Evolutionary conservation across 2,797 vertebrate genomes (phyloP).

Genomic region (Crax fasciolata): DNA sequence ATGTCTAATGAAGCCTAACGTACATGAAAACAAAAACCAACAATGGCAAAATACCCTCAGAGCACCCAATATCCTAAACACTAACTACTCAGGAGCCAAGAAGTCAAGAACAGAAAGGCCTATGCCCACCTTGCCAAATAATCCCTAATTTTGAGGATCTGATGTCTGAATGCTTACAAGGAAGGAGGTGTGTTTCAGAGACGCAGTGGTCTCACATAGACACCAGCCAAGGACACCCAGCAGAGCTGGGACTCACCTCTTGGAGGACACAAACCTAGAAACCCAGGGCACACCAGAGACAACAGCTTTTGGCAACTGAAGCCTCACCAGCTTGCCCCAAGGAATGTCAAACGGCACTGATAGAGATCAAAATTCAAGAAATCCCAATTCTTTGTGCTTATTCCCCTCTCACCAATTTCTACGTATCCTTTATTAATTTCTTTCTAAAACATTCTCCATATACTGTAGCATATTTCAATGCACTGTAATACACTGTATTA

Average conservation of each 20-base stretch:
- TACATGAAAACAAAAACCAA: background rate
- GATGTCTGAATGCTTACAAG: background rate
- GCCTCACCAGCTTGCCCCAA: background rate
- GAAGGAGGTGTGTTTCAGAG: background rate
- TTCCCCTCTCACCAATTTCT: background rate
- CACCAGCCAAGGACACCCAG: background rate
- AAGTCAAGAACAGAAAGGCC: background rate
- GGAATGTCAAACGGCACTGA: accelerated
- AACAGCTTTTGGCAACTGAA: background rate
- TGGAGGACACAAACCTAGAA: background rate
- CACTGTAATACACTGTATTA: background rate
- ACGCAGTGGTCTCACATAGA: accelerated
- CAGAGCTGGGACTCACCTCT: background rate
- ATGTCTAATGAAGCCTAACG: background rate
- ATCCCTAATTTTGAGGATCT: background rate
- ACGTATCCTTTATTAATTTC: accelerated
- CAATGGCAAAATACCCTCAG: background rate
- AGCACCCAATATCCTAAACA: background rate
- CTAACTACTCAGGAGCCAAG: background rate
- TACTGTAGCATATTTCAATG: background rate
- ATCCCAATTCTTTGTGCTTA: background rate
- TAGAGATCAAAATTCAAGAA: background rate
- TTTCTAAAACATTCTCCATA: background rate
- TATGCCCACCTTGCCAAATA: background rate
- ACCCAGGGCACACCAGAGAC: background rate